Conservation (phyloP, 2,797 vertebrate species). For the Falco peregrinus region DNA sequence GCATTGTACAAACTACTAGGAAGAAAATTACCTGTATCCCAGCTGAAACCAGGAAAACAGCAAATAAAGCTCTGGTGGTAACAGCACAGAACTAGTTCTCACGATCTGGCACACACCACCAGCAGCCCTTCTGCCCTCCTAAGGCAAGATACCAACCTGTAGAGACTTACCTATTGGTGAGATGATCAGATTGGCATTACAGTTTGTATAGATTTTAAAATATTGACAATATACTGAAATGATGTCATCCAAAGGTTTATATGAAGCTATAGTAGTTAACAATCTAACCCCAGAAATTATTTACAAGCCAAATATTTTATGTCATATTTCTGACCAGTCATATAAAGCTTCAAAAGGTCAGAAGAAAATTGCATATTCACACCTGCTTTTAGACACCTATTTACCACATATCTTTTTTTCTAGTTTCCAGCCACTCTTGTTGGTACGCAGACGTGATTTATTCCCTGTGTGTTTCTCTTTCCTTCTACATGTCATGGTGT, state of each 20-base stretch:
- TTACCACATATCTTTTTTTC: not conserved
- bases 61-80: not conserved
- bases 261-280: not conserved
- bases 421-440: not conserved
- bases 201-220: not conserved
- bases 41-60: too few relatives aligned
- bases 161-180: not conserved
- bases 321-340: not conserved
- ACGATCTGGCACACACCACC: not conserved
- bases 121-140: not conserved
- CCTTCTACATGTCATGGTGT: not conserved
- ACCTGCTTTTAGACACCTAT: not conserved
- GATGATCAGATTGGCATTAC: not conserved
- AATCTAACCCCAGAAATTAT: not conserved
- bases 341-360: not conserved
- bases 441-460: fast-evolving
- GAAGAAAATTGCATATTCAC: not conserved
- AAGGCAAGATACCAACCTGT: not conserved
- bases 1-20: too few relatives aligned
- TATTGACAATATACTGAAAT: not conserved
- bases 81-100: not conserved
- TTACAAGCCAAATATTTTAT: not conserved
- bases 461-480: not conserved
- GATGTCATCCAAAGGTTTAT: not conserved
- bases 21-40: too few relatives aligned